Evolutionary conservation across 2,797 vertebrate genomes (phyloP).

Genomic region (Helicolenus hilgendorfi): DNA sequence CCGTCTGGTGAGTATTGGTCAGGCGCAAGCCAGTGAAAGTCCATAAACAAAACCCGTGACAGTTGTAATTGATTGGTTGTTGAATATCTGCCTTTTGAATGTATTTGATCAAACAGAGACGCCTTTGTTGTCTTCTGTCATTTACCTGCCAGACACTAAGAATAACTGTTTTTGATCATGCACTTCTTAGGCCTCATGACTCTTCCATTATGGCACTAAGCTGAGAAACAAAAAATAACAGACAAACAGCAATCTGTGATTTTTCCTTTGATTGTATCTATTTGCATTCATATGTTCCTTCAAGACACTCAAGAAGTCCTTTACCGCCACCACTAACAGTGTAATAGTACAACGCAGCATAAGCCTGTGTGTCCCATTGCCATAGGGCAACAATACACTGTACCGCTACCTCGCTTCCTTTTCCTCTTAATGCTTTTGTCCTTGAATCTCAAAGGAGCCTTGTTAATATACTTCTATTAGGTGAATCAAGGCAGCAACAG

Average conservation of each 20-base stretch:
- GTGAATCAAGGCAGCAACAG: conserved; percentile 77
- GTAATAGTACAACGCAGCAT: conserved; percentile 53
- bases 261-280: conserved; percentile 78
- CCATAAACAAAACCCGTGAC: conserved; percentile 39
- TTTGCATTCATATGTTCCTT: conserved; percentile 73
- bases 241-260: conserved; percentile 75
- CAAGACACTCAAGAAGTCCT: conserved; percentile 65
- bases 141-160: conserved; percentile 66
- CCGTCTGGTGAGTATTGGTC: neutral
- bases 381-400: conserved; percentile 33
- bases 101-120: conserved; percentile 60
- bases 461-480: conserved; percentile 83
- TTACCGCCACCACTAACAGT: conserved; percentile 48
- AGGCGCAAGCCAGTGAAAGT: conserved; percentile 4
- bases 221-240: conserved; percentile 13
- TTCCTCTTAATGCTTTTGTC: conserved; percentile 76
- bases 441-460: conserved; percentile 79
- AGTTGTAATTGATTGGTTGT: conserved; percentile 49
- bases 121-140: conserved; percentile 69
- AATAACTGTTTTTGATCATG: conserved; percentile 75
- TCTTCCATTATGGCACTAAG: conserved; percentile 54
- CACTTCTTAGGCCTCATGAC: conserved; percentile 27
- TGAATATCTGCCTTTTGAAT: conserved; percentile 40
- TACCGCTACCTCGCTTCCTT: conserved; percentile 48
- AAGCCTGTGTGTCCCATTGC: conserved; percentile 52